Evolutionary conservation across 2,113 vertebrate genomes (phyloP).

Genomic region (Actenoides lindsayi): DNA sequence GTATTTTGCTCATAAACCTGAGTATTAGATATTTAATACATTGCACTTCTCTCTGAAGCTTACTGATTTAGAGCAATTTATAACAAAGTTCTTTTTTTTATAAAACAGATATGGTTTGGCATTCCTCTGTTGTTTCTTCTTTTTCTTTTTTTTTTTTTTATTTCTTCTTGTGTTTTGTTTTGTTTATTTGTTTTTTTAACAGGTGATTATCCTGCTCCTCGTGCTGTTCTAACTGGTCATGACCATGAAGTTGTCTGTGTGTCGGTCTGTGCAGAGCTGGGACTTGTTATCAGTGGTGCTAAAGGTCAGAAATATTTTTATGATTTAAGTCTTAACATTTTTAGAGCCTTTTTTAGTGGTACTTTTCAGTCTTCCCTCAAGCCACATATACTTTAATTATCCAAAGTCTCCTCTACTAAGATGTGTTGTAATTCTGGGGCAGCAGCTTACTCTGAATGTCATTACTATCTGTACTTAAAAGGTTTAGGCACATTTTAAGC

Average conservation of each 20-base stretch:
- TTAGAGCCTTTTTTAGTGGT: not conserved
- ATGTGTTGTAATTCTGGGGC: not conserved
- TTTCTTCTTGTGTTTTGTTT: not conserved
- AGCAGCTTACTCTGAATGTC: constrained; percentile 4
- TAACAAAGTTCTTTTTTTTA: not conserved
- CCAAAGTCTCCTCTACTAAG: not conserved
- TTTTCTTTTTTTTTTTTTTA: not conserved
- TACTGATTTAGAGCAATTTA: not conserved
- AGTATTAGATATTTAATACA: not conserved
- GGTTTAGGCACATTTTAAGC: not conserved
- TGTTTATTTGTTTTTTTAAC: not conserved
- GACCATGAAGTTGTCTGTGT: constrained; percentile 98
- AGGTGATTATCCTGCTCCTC: constrained; percentile 97
- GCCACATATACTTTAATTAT: not conserved
- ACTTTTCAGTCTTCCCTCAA: not conserved
- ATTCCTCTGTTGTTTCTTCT: not conserved
- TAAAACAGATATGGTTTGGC: not conserved
- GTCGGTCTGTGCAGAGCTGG: constrained; percentile 95
- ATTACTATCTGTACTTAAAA: not conserved
- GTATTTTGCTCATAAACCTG: not conserved
- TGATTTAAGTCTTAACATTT: constrained; percentile 1
- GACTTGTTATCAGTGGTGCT: constrained; percentile 97
- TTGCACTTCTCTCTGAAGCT: not conserved
- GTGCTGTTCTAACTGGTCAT: constrained; percentile 95
- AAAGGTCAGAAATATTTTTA: constrained; percentile 86